Percentiles rank a stretch among this genome's conserved stretches.
Evolutionary conservation across 2,113 vertebrate genomes (phyloP).

Genomic region (Pseudorectes ferrugineus): DNA sequence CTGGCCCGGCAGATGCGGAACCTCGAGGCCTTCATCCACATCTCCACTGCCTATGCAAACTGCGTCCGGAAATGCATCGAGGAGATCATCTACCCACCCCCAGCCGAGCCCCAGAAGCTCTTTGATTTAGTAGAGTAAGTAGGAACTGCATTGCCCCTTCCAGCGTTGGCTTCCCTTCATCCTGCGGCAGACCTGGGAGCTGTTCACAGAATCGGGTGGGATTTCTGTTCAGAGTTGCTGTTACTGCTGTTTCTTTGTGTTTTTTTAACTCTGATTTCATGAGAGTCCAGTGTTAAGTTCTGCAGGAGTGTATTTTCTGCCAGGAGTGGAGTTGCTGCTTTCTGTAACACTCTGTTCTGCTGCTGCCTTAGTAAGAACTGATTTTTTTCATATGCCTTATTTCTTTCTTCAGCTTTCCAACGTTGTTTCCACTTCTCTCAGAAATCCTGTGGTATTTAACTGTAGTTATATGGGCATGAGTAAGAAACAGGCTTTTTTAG

Average conservation of each 20-base stretch:
- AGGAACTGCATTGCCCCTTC: neutral
- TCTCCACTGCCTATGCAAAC: constrained; percentile 94
- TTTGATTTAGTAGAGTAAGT: constrained; percentile 93
- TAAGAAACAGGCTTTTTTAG: neutral
- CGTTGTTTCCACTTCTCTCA: neutral
- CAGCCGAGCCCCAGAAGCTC: constrained; percentile 88
- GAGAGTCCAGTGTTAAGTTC: neutral
- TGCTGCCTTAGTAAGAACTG: neutral
- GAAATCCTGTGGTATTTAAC: neutral
- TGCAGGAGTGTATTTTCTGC: neutral
- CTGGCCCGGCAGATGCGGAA: constrained; percentile 89
- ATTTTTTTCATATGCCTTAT: neutral
- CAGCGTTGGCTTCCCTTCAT: neutral
- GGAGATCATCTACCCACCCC: constrained; percentile 89
- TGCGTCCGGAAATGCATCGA: constrained; percentile 90
- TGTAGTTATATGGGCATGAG: neutral
- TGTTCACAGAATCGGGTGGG: neutral
- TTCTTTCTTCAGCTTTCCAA: neutral
- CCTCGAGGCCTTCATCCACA: constrained; percentile 90
- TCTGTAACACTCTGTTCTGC: neutral
- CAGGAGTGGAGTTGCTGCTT: neutral
- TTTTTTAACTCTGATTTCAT: neutral
- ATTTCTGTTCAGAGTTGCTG: neutral
- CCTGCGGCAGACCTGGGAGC: neutral
- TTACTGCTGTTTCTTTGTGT: neutral